Evolutionary conservation across 2,888 invertebrate species (phyloP), one percentile per base, ranked within the genome.

Genomic region (Drosophila ochracea): DNA sequence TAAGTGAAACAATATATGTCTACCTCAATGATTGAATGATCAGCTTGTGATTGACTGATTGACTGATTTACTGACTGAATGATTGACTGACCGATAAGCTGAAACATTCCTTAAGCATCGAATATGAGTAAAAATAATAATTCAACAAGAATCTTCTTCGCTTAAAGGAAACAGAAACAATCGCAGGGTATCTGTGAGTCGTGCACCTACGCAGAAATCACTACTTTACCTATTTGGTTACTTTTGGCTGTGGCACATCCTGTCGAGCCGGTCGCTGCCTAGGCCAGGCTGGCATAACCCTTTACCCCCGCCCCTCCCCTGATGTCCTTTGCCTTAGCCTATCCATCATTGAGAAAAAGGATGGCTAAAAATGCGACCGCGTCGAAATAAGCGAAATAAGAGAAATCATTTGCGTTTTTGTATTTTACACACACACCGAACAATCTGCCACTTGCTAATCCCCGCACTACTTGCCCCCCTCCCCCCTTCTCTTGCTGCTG

Each of bases 391-490:
- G 79, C 73, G 80, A 84, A 90, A 84, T 84, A 77, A 76, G 79
- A 82, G 89, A 84, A 89, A 86, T 90, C 87, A 90, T 88, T 88
- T 82, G 90, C 78, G 83, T 88, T 84, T 85, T 86, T 78, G 75
- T 68, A 50, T 69, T 70, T 79, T 62, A 55, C 76, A 63, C 53
- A 39, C 28, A 63, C 53, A 39, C 37, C 54, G 68, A 37, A 52
- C 68, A 57, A 62, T 59, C 76, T 67, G 61, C 54, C 64, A 68
- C 69, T 78, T 74, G 78, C 78, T 80, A 75, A 80, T 87, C 73
- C 71, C 50, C 30, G n/a, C 55, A 10, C 70, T 43, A 63, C 16
- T 25, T 10, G 31, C 35, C 4, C 35, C 4, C 3, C 33, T 1
- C 37, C 2, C 28, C 1, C 39, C 53, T 3, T 35, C 30, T 16